These are phyloP conservation scores for Liasis olivaceus DNA, from an alignment of 2,797 vertebrate species.

Conservation along the genomic window DNA sequence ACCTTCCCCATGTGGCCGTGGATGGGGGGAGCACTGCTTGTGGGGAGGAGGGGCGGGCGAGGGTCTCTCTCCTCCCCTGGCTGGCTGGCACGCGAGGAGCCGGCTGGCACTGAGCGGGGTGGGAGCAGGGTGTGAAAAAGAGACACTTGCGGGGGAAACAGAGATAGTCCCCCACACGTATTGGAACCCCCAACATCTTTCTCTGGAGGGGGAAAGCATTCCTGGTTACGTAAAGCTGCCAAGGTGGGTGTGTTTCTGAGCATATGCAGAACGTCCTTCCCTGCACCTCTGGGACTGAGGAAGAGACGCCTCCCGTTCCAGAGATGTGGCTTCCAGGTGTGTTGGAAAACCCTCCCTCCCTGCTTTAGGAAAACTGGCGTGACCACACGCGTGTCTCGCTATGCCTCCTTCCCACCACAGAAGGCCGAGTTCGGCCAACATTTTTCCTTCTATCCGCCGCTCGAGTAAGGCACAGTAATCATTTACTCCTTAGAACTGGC, in stretches of 20 bases:
- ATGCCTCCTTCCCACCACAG: too few species aligned
- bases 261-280: not conserved
- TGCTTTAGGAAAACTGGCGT: too few species aligned
- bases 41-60: not conserved
- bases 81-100: not conserved
- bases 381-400: too few species aligned
- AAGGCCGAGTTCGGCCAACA: too few species aligned
- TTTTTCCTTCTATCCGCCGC: too few species aligned
- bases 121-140: not conserved
- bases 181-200: not conserved
- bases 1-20: not conserved
- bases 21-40: not conserved
- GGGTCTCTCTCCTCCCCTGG: not conserved
- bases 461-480: too few species aligned
- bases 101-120: not conserved
- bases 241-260: not conserved
- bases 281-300: not conserved
- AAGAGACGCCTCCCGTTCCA: not conserved
- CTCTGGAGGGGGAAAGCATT: not conserved
- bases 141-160: too few species aligned
- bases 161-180: not conserved
- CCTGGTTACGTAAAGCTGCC: too few species aligned
- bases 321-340: too few species aligned
- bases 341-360: too few species aligned
- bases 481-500: too few species aligned